Evolutionary conservation across 2,888 invertebrate species (phyloP).

Genomic region (Deilephila porcellus): DNA sequence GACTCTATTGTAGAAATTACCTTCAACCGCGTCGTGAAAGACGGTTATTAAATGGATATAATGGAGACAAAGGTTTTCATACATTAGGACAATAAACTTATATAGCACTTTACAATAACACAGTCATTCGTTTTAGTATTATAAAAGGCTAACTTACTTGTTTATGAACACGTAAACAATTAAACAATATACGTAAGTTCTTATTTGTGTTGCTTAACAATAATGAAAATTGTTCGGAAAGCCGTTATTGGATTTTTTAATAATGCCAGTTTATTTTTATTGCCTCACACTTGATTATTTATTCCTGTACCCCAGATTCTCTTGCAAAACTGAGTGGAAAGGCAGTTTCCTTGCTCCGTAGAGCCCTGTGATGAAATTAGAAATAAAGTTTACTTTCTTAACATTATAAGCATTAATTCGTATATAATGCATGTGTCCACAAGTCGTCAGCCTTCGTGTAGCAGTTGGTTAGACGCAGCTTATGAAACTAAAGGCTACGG

Average conservation of each 20-base stretch:
- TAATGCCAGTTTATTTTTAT: not conserved
- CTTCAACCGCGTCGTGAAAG: conserved; percentile 7
- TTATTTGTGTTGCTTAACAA: not conserved
- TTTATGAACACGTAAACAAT: not conserved
- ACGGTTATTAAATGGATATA: conserved; percentile 19
- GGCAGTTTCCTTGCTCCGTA: too few species aligned
- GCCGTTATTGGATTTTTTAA: not conserved
- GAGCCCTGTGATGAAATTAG: too few species aligned
- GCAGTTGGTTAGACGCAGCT: too few species aligned
- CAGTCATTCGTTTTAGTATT: not conserved
- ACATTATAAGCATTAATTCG: too few species aligned
- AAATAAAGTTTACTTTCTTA: too few species aligned
- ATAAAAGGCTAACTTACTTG: not conserved
- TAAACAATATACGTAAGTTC: conserved; percentile 17
- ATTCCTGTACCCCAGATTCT: too few species aligned
- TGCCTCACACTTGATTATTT: too few species aligned
- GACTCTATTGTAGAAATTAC: not conserved
- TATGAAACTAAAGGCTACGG: too few species aligned
- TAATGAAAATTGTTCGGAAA: conserved; percentile 3
- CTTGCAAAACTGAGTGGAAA: too few species aligned
- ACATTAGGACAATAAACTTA: conserved; percentile 14
- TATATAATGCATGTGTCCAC: too few species aligned
- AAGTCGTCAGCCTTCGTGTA: too few species aligned
- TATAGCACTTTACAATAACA: conserved; percentile 1
- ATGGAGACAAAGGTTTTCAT: conserved; percentile 1